Evolutionary conservation across 2,113 vertebrate genomes (phyloP).

Genomic region (Python bivittatus): DNA sequence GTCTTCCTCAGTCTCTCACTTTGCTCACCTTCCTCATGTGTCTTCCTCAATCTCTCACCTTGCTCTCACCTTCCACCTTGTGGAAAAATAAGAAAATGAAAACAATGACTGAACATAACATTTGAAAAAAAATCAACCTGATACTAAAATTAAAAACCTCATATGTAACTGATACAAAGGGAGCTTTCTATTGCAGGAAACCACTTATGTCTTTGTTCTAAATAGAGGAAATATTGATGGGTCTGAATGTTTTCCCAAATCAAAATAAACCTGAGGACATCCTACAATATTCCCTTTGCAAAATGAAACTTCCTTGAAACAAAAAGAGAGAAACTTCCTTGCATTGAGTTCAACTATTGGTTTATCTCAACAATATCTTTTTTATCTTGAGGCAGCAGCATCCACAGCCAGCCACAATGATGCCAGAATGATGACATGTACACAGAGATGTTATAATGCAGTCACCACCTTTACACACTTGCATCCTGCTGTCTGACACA

Average conservation of each 20-base stretch:
- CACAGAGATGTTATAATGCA: neutral
- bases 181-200: neutral
- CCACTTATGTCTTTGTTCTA: neutral
- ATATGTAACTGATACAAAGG: neutral
- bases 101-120: neutral
- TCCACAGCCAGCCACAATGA: neutral
- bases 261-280: neutral
- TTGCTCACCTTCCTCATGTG: no score
- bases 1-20: no score
- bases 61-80: slow-evolving; percentile 36
- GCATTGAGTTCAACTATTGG: neutral
- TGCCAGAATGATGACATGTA: neutral
- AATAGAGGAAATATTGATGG: neutral
- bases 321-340: neutral
- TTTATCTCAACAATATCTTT: neutral
- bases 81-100: slow-evolving; percentile 38
- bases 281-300: neutral
- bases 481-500: neutral
- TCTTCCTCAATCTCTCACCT: no score
- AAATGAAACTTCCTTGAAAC: neutral
- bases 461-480: neutral
- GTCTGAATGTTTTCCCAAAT: neutral
- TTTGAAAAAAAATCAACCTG: neutral
- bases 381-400: neutral
- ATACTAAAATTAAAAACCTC: slow-evolving; percentile 25